Conservation (phyloP, 2,888 invertebrate genomes). For the Craniophora ligustri region DNA sequence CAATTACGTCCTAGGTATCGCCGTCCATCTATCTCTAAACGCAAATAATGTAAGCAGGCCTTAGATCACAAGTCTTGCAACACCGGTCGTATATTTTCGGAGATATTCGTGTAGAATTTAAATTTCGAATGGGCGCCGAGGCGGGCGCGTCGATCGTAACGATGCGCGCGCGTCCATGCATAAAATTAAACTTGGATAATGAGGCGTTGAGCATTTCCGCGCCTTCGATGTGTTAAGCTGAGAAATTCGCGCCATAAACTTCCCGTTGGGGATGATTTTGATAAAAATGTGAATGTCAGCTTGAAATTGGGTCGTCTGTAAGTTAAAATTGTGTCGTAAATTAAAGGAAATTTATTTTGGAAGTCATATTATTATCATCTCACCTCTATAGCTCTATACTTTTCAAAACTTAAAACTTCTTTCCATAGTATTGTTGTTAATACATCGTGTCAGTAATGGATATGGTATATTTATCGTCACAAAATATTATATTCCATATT, state of each 20-base stretch:
- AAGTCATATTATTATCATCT: no score
- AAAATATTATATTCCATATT: no score
- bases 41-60: neutral
- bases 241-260: conserved; percentile 72
- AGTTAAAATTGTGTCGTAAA: neutral
- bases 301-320: neutral
- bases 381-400: no score
- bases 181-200: conserved; percentile 88
- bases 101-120: conserved; percentile 67
- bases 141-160: conserved; percentile 66
- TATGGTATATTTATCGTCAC: no score
- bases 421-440: no score
- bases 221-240: conserved; percentile 74
- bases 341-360: no score
- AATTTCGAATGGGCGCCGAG: conserved; percentile 63
- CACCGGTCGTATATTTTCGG: conserved; percentile 59
- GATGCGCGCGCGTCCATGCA: conserved; percentile 82
- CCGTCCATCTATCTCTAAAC: no score
- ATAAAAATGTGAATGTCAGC: conserved; percentile 30
- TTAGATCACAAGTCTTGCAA: conserved; percentile 15
- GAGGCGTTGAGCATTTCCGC: conserved; percentile 72
- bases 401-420: no score
- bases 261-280: conserved; percentile 29
- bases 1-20: no score
- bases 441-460: no score